These are phyloP conservation scores for Rhadina sibilatrix DNA, from an alignment of 2,113 vertebrate genomes.

Conservation along the genomic window DNA sequence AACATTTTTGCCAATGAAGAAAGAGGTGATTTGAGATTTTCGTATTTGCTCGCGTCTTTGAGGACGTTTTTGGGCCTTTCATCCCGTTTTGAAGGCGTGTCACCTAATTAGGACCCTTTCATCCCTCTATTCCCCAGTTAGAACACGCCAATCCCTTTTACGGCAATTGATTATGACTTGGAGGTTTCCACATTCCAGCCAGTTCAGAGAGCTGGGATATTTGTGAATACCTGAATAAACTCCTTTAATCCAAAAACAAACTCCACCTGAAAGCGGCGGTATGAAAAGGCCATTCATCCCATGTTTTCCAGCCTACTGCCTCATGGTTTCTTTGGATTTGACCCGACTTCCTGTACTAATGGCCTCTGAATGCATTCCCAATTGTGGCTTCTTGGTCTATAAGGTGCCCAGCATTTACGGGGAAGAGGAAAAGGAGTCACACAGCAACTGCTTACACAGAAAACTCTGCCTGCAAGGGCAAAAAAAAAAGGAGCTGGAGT, in stretches of 20 bases:
- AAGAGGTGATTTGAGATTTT: constrained; percentile 59
- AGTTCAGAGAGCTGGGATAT: constrained; percentile 71
- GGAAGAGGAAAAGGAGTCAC: constrained; percentile 53
- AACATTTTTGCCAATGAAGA: constrained; percentile 48
- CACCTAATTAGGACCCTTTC: constrained; percentile 74
- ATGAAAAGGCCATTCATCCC: constrained; percentile 77
- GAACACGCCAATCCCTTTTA: constrained; percentile 63
- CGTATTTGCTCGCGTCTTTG: constrained; percentile 4
- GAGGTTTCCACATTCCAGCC: constrained; percentile 73
- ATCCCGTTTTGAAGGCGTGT: constrained; percentile 63
- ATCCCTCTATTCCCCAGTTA: constrained; percentile 62
- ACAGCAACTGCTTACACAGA: constrained; percentile 39
- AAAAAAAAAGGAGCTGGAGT: background rate
- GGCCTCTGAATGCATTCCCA: constrained; percentile 73
- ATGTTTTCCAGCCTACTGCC: constrained; percentile 64
- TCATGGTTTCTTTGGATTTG: constrained; percentile 69
- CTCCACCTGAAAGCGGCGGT: constrained; percentile 71
- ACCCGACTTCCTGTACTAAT: constrained; percentile 73
- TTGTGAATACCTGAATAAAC: constrained; percentile 80
- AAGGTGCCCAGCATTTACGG: constrained; percentile 39
- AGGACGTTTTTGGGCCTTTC: constrained; percentile 70
- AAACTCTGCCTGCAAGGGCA: background rate
- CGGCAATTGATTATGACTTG: constrained; percentile 70
- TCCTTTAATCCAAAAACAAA: constrained; percentile 80
- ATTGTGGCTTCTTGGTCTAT: constrained; percentile 62